Evolutionary conservation across 2,113 vertebrate genomes (phyloP).

Genomic region (Romanogobio albipinnatus): DNA sequence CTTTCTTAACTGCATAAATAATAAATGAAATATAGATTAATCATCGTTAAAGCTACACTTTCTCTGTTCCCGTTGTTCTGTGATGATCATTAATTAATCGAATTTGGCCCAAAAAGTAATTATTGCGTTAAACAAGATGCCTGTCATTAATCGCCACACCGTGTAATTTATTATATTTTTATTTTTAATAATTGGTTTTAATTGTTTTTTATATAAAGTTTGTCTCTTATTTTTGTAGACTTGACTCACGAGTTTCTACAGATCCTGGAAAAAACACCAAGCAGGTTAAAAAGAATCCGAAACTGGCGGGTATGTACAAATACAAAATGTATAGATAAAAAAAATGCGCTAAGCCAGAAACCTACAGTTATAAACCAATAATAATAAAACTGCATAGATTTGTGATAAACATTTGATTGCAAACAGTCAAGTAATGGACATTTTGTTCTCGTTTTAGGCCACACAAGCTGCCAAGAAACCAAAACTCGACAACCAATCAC

Average conservation of each 20-base stretch:
- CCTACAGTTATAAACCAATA: too few relatives aligned
- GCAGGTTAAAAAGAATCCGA: conserved; percentile 96
- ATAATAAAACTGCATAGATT: background rate
- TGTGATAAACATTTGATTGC: background rate
- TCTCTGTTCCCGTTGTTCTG: too few relatives aligned
- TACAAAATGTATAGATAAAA: too few relatives aligned
- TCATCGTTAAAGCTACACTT: too few relatives aligned
- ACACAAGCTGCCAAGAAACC: conserved; percentile 93
- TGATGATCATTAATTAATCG: too few relatives aligned
- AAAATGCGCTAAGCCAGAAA: background rate
- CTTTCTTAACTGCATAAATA: too few relatives aligned
- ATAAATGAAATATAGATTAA: too few relatives aligned
- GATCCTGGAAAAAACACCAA: conserved; percentile 98
- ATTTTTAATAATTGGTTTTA: too few relatives aligned
- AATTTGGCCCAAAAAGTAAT: too few relatives aligned
- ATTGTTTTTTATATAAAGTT: background rate
- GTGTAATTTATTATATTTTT: too few relatives aligned
- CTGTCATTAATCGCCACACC: too few relatives aligned
- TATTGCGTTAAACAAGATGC: too few relatives aligned
- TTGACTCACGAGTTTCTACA: conserved; percentile 98
- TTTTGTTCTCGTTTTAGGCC: conserved; percentile 76
- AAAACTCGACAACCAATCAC: conserved; percentile 85
- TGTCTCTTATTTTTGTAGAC: conserved; percentile 77
- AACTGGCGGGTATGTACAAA: conserved; percentile 92
- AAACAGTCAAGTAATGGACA: background rate